Evolutionary conservation across 1,140 invertebrate genomes (phyloP), one percentile per base, ranked within the genome.

Genomic region (Drosophila mauritiana): DNA sequence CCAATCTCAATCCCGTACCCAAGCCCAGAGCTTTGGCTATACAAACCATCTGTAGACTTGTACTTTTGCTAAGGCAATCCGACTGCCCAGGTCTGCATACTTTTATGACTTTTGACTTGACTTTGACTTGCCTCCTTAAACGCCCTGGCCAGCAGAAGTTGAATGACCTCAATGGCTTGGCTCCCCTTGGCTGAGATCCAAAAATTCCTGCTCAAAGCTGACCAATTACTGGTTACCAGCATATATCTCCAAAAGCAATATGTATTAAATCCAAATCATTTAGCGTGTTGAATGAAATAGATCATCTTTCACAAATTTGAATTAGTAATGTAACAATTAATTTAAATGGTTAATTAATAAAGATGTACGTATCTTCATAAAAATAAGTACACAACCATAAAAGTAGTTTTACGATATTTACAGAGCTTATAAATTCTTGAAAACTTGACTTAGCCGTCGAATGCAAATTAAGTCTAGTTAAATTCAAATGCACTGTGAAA

Each of bases 51-150:
- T 70, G 67, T 46, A 68, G 48, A 54, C 51, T 67, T 57, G 64
- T 68, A 76, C 72, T 79, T 70, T 64, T 76, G 78, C 84, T 84
- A 55, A 58, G 78, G 81, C 78, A 73, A 46, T 17, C 56, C 34
- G 49, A 40, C 70, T 75, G 37, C 43, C 22, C 49, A 34, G 57
- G 78, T 73, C 65, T 86, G 82, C 82, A 88, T 88, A 86, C 79
- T 86, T 86, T 86, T 86, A 88, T 86, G 82, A 86, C 82, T 86
- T 86, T 88, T 86, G 82, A 85, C 81, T 85, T 80, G 80, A 61
- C 80, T 84, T 73, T 73, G 63, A 82, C 83, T 83, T 76, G 55
- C 61, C 73, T 77, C 52, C 72, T 73, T 59, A 59, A 72, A 59
- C 69, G 58, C 68, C 48, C 51, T 27, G 46, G 49, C 70, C 63